Percentiles rank a stretch among this genome's conserved stretches.
Evolutionary conservation across 2,888 invertebrate genomes (phyloP).

Genomic region (Escarpia spicata): DNA sequence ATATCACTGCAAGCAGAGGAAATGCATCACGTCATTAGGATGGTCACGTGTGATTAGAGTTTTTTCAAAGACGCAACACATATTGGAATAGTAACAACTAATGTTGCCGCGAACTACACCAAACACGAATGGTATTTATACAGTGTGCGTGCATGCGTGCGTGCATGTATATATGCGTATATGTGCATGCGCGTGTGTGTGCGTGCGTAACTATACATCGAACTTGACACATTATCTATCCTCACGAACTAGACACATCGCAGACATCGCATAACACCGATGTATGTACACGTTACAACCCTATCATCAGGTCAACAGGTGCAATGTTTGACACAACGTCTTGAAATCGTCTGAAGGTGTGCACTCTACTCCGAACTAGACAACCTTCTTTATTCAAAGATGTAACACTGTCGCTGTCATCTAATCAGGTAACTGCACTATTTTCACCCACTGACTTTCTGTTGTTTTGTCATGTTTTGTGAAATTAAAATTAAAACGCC

Average conservation of each 20-base stretch:
- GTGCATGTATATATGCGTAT: no score
- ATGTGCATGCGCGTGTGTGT: neutral
- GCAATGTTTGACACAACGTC: neutral
- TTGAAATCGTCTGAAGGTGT: neutral
- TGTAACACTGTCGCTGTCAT: no score
- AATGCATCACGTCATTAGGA: neutral
- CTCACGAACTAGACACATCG: neutral
- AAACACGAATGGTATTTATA: no score
- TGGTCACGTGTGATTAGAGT: neutral
- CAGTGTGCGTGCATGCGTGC: no score
- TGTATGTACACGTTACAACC: neutral
- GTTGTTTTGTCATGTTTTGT: no score
- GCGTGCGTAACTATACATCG: neutral
- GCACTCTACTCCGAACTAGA: neutral
- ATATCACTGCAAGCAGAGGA: neutral
- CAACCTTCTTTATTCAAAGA: no score
- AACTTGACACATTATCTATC: neutral
- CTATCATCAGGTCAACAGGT: neutral
- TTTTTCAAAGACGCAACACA: neutral
- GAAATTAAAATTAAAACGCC: neutral
- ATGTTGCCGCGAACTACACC: neutral
- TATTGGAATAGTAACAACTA: neutral
- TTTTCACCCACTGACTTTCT: no score
- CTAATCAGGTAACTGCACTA: neutral
- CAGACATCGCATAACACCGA: neutral